phyloP scores from a whole-genome alignment of 2,797 vertebrate genomes.

The Peromyscus melanophrys region DNA sequence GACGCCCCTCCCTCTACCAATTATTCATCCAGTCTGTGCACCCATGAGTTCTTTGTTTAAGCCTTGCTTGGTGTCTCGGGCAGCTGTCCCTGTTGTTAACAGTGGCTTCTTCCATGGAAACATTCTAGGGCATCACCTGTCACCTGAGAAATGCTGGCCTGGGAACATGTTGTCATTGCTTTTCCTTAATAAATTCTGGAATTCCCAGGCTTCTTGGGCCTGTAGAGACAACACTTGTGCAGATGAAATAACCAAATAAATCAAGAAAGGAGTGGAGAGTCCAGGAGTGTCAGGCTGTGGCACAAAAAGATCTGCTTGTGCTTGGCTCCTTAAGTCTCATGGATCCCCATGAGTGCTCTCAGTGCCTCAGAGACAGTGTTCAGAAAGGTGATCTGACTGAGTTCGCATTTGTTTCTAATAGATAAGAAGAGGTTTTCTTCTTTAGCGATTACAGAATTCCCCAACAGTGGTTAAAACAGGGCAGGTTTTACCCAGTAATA shows the following conservation, averaged over 20 bases:
- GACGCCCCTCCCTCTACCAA: accelerated
- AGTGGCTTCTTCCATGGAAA: neutral
- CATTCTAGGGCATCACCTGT: neutral
- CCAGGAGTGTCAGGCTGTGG: neutral
- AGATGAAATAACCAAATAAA: neutral
- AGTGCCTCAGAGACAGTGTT: neutral
- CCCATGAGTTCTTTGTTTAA: neutral
- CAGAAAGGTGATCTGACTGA: neutral
- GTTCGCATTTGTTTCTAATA: neutral
- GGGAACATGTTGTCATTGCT: neutral
- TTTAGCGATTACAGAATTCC: neutral
- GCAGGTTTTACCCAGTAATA: neutral
- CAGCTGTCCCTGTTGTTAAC: too few species aligned
- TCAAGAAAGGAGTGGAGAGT: neutral
- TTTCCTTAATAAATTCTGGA: neutral
- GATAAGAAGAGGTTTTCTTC: neutral
- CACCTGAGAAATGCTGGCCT: accelerated
- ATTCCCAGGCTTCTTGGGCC: accelerated
- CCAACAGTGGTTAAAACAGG: too few species aligned
- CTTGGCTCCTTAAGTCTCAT: accelerated
- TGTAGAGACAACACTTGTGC: neutral
- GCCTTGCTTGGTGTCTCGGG: neutral
- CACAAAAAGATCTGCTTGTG: neutral
- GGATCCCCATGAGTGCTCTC: accelerated
- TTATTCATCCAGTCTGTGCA: neutral